Conservation (phyloP, 2,888 invertebrate species). For the Stenchaetothrips biformis region DNA sequence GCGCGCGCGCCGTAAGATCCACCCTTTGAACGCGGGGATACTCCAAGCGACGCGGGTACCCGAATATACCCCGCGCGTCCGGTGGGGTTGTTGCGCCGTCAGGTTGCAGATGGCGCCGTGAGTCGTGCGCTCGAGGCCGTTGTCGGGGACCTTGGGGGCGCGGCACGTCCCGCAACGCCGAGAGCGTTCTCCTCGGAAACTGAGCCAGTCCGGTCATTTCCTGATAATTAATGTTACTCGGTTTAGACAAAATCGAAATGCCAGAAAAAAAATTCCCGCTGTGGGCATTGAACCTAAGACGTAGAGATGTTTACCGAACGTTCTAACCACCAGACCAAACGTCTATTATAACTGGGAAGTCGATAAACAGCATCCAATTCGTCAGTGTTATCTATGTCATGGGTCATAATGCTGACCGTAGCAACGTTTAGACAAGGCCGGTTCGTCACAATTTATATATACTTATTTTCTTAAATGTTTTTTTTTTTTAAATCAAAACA, state of each 20-base stretch:
- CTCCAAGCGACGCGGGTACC: background rate
- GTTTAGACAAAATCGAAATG: background rate
- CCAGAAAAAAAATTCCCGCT: constrained; percentile 49
- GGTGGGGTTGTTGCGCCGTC: background rate
- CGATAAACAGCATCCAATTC: no score
- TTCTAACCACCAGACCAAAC: constrained; percentile 58
- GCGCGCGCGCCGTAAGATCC: background rate
- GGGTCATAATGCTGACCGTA: no score
- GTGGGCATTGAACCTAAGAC: constrained; percentile 70
- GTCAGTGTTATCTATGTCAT: no score
- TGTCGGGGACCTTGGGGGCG: no score
- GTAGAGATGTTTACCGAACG: constrained; percentile 60
- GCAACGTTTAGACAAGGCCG: no score
- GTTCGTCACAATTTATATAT: no score
- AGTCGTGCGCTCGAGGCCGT: background rate
- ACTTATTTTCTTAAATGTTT: no score
- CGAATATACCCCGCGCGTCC: background rate
- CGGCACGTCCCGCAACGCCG: no score
- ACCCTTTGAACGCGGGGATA: background rate
- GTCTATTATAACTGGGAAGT: no score
- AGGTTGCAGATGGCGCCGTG: background rate
- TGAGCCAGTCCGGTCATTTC: background rate
- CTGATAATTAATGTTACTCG: background rate
- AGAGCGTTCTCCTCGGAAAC: background rate
- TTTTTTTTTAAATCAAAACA: no score